Base-by-base conservation (phyloP, 2,888 invertebrate species). In the Mesorhabditis spiculigera region DNA sequence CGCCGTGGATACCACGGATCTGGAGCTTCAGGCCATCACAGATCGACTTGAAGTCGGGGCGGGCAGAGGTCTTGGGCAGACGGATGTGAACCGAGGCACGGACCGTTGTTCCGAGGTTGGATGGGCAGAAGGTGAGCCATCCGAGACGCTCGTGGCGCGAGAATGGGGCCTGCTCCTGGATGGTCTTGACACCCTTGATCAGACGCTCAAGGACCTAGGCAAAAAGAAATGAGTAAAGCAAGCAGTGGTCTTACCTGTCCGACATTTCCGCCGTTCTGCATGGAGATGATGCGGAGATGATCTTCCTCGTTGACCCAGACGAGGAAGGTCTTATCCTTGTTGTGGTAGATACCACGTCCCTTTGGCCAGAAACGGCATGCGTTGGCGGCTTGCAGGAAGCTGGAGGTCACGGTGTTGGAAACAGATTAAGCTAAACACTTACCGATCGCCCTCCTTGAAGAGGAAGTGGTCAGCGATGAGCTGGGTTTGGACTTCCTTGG, bases 381-480 rank as follows among this genome's bases (percentile, higher is more conserved):
- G 74, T 86, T 86, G 73, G 85, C 85, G 63, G 76, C 78, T 75
- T 85, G 84, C 69, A 86, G 79, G 80, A 84, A 84, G 61, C 76
- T 72, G 75, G 43, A 75, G 5, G 68, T 50, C 58, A 67, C 63
- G 63, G 63, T 28, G 63, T 28, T 28, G 65, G 16, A 28, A 28
- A 10, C 16, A 63, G 63, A 13, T 42, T 43, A 8, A 41, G 10
- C 16, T 13, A 43, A 42, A 66, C 66, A 16, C 13, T 66, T 66
- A 68, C 76, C 75, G 75, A 44, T 79, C 82, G 28, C 81, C 82
- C 72, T 82, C 81, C 73, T 81, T 82, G 75, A 81, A 82, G 62
- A 95, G 90, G 91, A 95, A 95, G 89, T 95, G 95, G 88, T 95
- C 95, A 86, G 95, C 94, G 87, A 95, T 95, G 86, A 96, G 90